Percentiles rank a stretch among this genome's conserved stretches.
These are phyloP conservation scores for Diabrotica undecimpunctata DNA, from an alignment of 1,140 invertebrate genomes.

Conservation along the genomic window DNA sequence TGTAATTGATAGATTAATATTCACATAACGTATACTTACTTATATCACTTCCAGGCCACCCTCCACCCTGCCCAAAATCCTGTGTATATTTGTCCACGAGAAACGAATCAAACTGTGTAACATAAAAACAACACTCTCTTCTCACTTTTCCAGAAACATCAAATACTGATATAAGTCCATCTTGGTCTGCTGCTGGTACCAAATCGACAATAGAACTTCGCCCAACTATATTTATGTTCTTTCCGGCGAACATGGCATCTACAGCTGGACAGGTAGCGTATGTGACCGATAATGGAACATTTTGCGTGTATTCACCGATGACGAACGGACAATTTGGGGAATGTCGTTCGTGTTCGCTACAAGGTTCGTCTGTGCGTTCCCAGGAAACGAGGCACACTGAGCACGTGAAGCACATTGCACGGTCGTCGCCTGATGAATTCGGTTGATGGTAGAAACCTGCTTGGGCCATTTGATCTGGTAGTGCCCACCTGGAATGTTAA, in stretches of 20 bases:
- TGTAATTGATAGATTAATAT: not conserved
- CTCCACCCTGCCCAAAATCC: constrained; percentile 40
- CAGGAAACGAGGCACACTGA: constrained; percentile 90
- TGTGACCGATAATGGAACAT: constrained; percentile 87
- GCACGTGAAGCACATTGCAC: constrained; percentile 93
- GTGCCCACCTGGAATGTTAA: constrained; percentile 69
- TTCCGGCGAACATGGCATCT: constrained; percentile 42
- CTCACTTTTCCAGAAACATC: constrained; percentile 45
- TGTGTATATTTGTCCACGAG: constrained; percentile 44
- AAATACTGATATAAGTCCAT: constrained; percentile 46
- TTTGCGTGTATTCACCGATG: constrained; percentile 90
- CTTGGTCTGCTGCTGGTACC: constrained; percentile 39
- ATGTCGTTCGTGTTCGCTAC: constrained; percentile 93
- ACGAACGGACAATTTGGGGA: constrained; percentile 90
- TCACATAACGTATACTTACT: constrained; percentile 21
- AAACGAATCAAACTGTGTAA: constrained; percentile 45
- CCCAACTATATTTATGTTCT: constrained; percentile 36
- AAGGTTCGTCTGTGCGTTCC: constrained; percentile 94
- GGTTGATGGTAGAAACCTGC: constrained; percentile 95
- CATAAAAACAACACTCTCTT: constrained; percentile 44
- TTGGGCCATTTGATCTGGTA: constrained; percentile 93
- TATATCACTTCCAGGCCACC: constrained; percentile 32
- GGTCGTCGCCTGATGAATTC: constrained; percentile 80
- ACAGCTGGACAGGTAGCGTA: constrained; percentile 82
- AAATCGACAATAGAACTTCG: constrained; percentile 37